phyloP scores from a whole-genome alignment of 1,140 invertebrate genomes.

The Ptiloglossa arizonensis region DNA sequence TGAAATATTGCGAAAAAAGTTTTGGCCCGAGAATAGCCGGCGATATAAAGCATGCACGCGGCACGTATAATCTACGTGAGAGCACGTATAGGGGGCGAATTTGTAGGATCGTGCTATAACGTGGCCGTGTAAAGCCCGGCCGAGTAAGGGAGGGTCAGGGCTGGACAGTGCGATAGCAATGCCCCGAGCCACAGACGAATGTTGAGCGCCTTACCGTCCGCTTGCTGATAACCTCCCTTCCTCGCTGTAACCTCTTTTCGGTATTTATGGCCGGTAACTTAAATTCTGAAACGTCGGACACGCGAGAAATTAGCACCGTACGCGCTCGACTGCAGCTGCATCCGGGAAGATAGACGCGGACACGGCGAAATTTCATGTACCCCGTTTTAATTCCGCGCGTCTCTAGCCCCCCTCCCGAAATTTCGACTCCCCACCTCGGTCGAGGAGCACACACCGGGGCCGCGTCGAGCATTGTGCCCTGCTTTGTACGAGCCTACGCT shows the following conservation, averaged over 20 bases:
- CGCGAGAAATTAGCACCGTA: conserved; percentile 62
- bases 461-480: too few species aligned
- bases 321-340: neutral
- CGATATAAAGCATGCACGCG: conserved; percentile 46
- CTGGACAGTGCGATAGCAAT: conserved; percentile 75
- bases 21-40: neutral
- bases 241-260: conserved; percentile 61
- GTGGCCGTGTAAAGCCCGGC: conserved; percentile 43
- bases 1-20: conserved; percentile 24
- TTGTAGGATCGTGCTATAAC: conserved; percentile 47
- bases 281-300: conserved; percentile 68
- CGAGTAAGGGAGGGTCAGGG: conserved; percentile 66
- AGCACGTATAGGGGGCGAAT: conserved; percentile 55
- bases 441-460: too few species aligned
- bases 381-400: neutral
- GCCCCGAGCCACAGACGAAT: conserved; percentile 68
- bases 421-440: neutral
- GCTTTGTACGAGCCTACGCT: neutral
- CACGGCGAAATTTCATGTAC: neutral
- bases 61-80: conserved; percentile 56
- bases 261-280: conserved; percentile 77
- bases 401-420: too few species aligned
- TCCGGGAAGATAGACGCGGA: conserved; percentile 22
- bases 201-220: conserved; percentile 75
- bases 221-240: conserved; percentile 72